phyloP scores from a whole-genome alignment of 92 coral and sea anemone genomes.

The Galaxea fascicularis region DNA sequence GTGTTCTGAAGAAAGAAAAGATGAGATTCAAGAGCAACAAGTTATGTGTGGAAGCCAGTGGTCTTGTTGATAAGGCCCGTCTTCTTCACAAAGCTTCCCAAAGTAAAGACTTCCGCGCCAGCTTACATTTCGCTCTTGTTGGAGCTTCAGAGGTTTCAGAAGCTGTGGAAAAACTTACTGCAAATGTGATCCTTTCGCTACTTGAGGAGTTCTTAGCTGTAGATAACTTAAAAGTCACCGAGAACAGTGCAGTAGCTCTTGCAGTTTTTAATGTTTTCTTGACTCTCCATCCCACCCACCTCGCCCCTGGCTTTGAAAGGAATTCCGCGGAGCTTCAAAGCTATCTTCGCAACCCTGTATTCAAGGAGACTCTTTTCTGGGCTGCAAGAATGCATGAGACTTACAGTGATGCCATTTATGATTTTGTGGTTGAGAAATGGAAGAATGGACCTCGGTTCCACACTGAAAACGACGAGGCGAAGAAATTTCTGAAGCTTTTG shows the following conservation, averaged over 20 bases:
- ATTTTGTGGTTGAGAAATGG: conserved; percentile 74
- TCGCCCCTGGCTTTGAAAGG: conserved; percentile 19
- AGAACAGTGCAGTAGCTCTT: conserved; percentile 79
- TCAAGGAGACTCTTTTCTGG: conserved; percentile 72
- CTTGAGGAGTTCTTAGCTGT: conserved; percentile 63
- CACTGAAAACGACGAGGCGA: conserved; percentile 72
- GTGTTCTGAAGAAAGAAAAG: conserved; percentile 61
- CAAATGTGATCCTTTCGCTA: conserved; percentile 48
- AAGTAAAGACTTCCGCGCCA: not conserved
- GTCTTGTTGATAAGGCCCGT: conserved; percentile 58
- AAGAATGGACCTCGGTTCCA: conserved; percentile 63
- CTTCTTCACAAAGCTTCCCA: conserved; percentile 46
- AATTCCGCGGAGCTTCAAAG: conserved; percentile 46
- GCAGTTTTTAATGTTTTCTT: conserved; percentile 76
- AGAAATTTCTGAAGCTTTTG: conserved; percentile 71
- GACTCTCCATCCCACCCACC: conserved; percentile 60
- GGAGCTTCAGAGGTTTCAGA: not conserved
- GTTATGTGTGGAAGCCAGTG: conserved; percentile 26
- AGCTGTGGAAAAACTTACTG: conserved; percentile 27
- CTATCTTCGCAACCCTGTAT: conserved; percentile 55
- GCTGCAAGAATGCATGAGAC: conserved; percentile 73
- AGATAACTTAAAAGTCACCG: conserved; percentile 78
- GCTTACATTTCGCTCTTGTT: conserved; percentile 15
- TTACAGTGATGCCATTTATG: conserved; percentile 74
- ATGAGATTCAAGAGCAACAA: not conserved